Evolutionary conservation across 2,113 vertebrate genomes (phyloP).

Genomic region (Psammodynastes pulverulentus): DNA sequence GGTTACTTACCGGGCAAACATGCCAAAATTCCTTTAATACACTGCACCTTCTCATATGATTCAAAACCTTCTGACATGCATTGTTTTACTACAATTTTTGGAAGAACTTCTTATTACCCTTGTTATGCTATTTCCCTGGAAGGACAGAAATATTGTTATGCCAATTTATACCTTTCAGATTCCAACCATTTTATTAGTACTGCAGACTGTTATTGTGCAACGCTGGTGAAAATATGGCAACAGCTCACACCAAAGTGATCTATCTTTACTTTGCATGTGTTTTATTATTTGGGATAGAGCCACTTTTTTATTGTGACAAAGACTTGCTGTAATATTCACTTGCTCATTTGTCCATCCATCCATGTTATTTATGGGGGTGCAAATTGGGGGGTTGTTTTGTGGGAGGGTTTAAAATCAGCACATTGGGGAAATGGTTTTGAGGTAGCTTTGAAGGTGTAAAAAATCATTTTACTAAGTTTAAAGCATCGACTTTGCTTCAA

Average conservation of each 20-base stretch:
- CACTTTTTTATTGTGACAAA: background rate
- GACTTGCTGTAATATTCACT: background rate
- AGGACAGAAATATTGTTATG: background rate
- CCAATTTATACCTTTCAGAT: background rate
- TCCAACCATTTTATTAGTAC: background rate
- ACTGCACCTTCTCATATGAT: background rate
- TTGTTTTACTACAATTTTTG: background rate
- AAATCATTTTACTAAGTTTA: background rate
- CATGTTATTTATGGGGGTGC: background rate
- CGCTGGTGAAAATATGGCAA: background rate
- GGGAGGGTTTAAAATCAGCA: background rate
- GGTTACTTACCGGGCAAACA: background rate
- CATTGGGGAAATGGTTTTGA: background rate
- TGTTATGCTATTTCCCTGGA: background rate
- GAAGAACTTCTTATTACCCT: background rate
- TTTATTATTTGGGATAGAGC: background rate
- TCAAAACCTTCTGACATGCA: background rate
- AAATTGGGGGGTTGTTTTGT: background rate
- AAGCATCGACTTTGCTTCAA: background rate
- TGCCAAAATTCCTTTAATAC: background rate
- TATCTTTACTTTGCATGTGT: background rate
- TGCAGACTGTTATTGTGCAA: background rate
- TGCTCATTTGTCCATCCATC: background rate
- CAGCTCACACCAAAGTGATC: background rate
- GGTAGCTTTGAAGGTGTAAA: background rate